A percentile compares a stretch with the other conserved stretches of the same genome.
These are phyloP conservation scores for Oryzias woworae DNA, from an alignment of 2,113 vertebrate species.

Conservation along the genomic window DNA sequence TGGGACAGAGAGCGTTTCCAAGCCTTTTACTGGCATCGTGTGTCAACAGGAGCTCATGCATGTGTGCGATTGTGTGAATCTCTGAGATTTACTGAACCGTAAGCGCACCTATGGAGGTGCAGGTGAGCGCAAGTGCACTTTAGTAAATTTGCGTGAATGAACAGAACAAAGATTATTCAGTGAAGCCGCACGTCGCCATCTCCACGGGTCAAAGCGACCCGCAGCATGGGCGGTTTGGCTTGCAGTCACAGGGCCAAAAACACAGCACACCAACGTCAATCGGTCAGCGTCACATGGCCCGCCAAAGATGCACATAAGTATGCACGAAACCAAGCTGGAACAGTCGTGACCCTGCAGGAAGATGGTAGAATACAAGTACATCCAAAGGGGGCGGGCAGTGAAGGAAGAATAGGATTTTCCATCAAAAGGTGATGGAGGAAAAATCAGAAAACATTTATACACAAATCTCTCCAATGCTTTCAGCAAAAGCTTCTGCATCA, in stretches of 20 bases:
- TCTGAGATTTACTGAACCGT: conserved; percentile 13
- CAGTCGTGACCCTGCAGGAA: conserved; percentile 13
- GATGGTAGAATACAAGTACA: background rate
- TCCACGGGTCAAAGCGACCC: conserved; percentile 57
- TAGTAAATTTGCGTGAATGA: conserved; percentile 6
- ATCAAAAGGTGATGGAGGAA: background rate
- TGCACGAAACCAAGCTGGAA: conserved; percentile 6
- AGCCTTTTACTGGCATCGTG: conserved; percentile 42
- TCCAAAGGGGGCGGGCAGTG: background rate
- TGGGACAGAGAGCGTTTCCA: conserved; percentile 54
- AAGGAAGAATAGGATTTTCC: conserved; percentile 3
- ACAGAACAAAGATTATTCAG: conserved; percentile 11
- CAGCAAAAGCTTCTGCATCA: conserved; percentile 16
- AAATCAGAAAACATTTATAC: conserved; percentile 3
- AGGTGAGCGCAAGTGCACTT: background rate
- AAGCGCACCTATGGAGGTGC: conserved; percentile 29
- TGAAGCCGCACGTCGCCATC: conserved; percentile 1
- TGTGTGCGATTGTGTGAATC: conserved; percentile 22
- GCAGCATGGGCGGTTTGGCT: conserved; percentile 38
- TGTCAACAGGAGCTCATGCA: conserved; percentile 24
- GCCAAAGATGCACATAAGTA: conserved; percentile 33
- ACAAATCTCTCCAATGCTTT: background rate
- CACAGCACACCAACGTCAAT: conserved; percentile 48
- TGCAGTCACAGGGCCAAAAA: conserved; percentile 43
- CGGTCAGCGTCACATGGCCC: conserved; percentile 41